Percentiles rank a stretch among this genome's conserved stretches.
phyloP scores from a whole-genome alignment of 2,888 invertebrate genomes.

The Flabesymbios commensalis region DNA sequence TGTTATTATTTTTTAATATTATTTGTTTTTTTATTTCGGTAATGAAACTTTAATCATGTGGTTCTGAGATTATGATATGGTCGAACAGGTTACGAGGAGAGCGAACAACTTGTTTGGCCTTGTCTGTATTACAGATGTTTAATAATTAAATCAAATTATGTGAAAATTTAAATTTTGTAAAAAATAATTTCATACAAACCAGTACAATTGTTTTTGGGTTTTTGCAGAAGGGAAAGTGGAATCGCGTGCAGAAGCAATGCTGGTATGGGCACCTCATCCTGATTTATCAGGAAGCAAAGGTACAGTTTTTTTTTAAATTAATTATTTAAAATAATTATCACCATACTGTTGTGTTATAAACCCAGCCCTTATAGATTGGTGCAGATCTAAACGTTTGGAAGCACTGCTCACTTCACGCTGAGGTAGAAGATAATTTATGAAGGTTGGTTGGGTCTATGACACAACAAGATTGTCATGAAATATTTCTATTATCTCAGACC shows the following conservation, averaged over 20 bases:
- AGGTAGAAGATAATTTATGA: too few relatives aligned
- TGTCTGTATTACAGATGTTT: neutral
- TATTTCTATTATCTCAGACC: too few relatives aligned
- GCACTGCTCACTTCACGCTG: too few relatives aligned
- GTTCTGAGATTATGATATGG: neutral
- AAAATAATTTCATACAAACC: neutral
- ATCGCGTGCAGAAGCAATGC: constrained; percentile 72
- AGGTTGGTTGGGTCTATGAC: too few relatives aligned
- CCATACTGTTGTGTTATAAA: neutral
- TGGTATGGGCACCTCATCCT: constrained; percentile 94
- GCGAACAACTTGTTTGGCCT: neutral
- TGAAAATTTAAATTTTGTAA: neutral
- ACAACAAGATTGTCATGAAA: too few relatives aligned
- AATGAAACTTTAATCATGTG: neutral
- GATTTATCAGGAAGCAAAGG: constrained; percentile 87
- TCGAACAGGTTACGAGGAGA: neutral
- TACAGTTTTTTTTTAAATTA: constrained; percentile 65
- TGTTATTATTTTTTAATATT: too few relatives aligned
- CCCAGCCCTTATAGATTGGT: neutral
- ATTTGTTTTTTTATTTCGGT: constrained; percentile 9
- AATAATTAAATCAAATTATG: neutral
- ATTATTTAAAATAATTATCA: constrained; percentile 1
- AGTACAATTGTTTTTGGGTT: neutral
- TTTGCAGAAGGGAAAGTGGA: constrained; percentile 49
- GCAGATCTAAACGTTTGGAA: too few relatives aligned